Conservation (phyloP, 2,113 vertebrate species). For the Cryptomyrus ogoouensis region DNA sequence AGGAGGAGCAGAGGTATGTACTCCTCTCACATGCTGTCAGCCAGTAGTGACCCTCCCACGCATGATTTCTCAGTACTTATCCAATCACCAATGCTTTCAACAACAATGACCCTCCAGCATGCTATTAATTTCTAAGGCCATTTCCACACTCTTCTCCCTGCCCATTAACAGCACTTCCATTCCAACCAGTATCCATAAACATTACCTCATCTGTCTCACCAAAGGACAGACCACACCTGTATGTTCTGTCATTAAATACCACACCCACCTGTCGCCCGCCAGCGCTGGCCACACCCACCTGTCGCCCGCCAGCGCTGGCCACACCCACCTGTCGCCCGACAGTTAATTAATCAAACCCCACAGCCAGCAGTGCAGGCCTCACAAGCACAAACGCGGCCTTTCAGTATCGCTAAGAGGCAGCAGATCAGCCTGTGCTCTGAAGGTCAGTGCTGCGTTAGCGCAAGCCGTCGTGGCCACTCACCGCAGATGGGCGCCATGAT, state of each 20-base stretch:
- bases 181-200: background rate
- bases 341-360: background rate
- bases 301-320: background rate
- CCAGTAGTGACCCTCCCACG: background rate
- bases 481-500: background rate
- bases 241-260: background rate
- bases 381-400: background rate
- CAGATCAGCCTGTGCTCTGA: background rate
- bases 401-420: background rate
- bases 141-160: background rate
- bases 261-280: background rate
- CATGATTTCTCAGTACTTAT: background rate
- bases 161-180: background rate
- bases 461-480: background rate
- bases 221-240: background rate
- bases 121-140: background rate
- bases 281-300: background rate
- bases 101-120: background rate
- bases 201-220: background rate
- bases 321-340: background rate
- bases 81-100: background rate
- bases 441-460: background rate
- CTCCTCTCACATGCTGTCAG: background rate
- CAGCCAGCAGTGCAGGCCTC: background rate
- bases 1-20: constrained; percentile 86